Evolutionary conservation across 92 coral and sea anemone species (phyloP).

Genomic region (Palythoa grandis): DNA sequence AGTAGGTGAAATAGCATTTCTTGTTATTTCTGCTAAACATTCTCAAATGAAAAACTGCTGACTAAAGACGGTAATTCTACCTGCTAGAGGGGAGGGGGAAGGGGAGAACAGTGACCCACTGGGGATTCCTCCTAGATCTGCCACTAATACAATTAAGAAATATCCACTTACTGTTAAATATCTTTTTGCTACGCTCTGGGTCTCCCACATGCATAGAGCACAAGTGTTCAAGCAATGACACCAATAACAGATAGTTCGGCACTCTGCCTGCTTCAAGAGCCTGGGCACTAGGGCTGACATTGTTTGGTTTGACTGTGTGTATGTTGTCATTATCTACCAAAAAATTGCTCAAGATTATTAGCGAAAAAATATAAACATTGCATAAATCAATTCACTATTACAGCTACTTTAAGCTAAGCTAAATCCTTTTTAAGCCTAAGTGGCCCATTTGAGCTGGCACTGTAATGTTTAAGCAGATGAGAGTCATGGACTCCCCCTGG

Average conservation of each 20-base stretch:
- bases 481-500: no score
- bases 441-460: no score
- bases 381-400: background rate
- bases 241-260: constrained; percentile 89
- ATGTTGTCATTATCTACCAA: constrained; percentile 64
- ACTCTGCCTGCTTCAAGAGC: constrained; percentile 89
- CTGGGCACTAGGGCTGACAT: constrained; percentile 70
- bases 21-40: no score
- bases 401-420: background rate
- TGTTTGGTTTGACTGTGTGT: constrained; percentile 64
- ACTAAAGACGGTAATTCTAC: no score
- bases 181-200: constrained; percentile 77
- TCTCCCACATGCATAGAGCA: constrained; percentile 88
- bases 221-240: constrained; percentile 88
- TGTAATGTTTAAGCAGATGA: no score
- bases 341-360: background rate
- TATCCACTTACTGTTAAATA: constrained; percentile 79
- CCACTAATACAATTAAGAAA: background rate
- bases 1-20: no score
- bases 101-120: background rate
- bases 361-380: background rate
- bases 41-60: no score
- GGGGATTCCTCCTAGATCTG: background rate
- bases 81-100: no score
- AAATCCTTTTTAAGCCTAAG: no score